A percentile compares a stretch with the other conserved stretches of the same genome.
Conservation (phyloP, 2,797 vertebrate genomes). For the Sarcoramphus papa region DNA sequence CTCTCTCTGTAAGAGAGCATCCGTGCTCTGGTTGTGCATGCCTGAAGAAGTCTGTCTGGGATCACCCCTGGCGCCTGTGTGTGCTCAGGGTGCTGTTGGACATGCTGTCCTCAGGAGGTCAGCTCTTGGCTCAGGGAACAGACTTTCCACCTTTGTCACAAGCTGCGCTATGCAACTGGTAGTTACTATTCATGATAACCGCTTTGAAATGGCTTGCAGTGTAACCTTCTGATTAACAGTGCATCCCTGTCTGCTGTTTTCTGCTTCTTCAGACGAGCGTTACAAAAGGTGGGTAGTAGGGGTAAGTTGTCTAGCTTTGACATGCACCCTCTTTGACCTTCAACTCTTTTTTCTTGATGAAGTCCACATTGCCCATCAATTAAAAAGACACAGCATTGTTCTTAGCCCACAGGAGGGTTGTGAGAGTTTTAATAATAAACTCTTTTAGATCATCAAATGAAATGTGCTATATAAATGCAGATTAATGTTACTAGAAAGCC, state of each 20-base stretch:
- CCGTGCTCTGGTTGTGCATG: background rate
- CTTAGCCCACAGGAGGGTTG: background rate
- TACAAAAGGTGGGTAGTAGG: background rate
- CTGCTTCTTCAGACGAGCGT: background rate
- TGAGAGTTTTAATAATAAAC: background rate
- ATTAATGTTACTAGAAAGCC: background rate
- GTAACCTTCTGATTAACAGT: background rate
- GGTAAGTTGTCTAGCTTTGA: background rate
- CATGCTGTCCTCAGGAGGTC: background rate
- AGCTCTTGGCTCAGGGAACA: background rate
- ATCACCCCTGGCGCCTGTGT: fast-evolving
- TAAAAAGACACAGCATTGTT: background rate
- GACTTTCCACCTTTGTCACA: background rate
- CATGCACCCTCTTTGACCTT: background rate
- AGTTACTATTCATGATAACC: background rate
- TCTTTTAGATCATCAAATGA: background rate
- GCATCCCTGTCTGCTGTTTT: background rate
- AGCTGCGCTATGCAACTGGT: background rate
- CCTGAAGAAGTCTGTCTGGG: background rate
- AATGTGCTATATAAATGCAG: background rate
- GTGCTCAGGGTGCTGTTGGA: background rate
- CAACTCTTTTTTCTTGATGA: background rate
- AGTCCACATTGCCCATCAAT: background rate
- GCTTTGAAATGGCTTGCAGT: background rate
- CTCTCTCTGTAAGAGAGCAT: background rate